phyloP scores from a whole-genome alignment of 2,113 vertebrate species.

The Oophaga pumilio region DNA sequence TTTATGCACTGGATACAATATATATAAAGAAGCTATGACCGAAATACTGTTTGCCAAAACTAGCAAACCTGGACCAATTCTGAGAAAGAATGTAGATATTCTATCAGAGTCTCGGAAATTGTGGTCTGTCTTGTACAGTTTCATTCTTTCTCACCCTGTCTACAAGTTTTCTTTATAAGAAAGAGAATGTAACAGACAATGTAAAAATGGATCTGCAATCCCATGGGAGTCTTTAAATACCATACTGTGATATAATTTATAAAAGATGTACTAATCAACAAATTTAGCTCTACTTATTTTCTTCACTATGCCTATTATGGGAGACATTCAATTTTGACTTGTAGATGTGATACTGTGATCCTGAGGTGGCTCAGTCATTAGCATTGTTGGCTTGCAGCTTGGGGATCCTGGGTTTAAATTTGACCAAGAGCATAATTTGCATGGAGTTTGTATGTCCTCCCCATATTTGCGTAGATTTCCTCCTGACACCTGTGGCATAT shows the following conservation, averaged over 20 bases:
- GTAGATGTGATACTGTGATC: no score
- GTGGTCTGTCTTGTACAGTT: neutral
- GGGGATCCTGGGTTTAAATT: no score
- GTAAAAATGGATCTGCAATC: neutral
- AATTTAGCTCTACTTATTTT: neutral
- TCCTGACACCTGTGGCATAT: no score
- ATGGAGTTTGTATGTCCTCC: no score
- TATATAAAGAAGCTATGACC: neutral
- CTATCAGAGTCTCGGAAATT: neutral
- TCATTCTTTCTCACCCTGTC: neutral
- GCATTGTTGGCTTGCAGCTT: no score
- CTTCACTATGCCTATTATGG: no score
- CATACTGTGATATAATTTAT: neutral
- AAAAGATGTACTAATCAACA: neutral
- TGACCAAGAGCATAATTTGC: no score
- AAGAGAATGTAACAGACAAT: neutral
- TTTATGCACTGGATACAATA: neutral
- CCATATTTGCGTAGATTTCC: no score
- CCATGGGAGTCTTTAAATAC: neutral
- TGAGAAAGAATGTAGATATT: neutral
- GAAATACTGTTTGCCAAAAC: slow-evolving; percentile 5
- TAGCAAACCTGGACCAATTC: neutral
- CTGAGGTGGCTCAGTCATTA: no score
- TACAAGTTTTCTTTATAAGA: neutral
- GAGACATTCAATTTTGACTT: no score